phyloP scores from a whole-genome alignment of 2,113 vertebrate genomes.

The Chionis minor region DNA sequence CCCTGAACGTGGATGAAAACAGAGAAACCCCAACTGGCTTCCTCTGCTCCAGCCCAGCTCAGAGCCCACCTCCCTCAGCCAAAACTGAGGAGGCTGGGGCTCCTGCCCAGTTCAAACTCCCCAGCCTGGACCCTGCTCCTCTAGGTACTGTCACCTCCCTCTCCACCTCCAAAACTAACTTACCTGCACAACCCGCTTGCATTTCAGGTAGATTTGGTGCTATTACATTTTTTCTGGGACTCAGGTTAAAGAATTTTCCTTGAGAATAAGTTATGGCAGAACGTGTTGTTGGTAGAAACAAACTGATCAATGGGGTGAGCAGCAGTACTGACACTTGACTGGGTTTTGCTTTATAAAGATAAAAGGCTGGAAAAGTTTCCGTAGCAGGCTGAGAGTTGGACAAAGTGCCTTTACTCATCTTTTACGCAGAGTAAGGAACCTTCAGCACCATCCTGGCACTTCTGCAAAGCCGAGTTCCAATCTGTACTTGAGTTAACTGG shows the following conservation, averaged over 20 bases:
- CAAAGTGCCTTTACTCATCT: not conserved
- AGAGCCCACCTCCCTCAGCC: fast-evolving
- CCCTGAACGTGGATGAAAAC: fast-evolving
- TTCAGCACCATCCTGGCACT: not conserved
- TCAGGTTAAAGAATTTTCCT: too few species aligned
- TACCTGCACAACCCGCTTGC: not conserved
- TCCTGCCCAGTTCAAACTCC: not conserved
- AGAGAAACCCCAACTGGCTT: fast-evolving
- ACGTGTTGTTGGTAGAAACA: fast-evolving
- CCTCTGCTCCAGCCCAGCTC: not conserved
- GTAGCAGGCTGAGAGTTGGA: not conserved
- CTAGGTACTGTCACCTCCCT: fast-evolving
- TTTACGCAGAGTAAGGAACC: not conserved
- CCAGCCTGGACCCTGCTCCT: not conserved
- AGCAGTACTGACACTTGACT: not conserved
- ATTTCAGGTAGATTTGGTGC: fast-evolving
- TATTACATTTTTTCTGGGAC: fast-evolving
- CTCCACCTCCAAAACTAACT: not conserved
- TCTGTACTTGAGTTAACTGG: fast-evolving
- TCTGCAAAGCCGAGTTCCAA: not conserved
- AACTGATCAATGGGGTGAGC: fast-evolving
- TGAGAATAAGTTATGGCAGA: too few species aligned
- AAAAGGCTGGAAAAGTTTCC: not conserved
- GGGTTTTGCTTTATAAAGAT: not conserved
- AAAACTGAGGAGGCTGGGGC: too few species aligned